These are phyloP conservation scores for Heliconius hortense DNA, from an alignment of 2,888 invertebrate species.

Conservation along the genomic window DNA sequence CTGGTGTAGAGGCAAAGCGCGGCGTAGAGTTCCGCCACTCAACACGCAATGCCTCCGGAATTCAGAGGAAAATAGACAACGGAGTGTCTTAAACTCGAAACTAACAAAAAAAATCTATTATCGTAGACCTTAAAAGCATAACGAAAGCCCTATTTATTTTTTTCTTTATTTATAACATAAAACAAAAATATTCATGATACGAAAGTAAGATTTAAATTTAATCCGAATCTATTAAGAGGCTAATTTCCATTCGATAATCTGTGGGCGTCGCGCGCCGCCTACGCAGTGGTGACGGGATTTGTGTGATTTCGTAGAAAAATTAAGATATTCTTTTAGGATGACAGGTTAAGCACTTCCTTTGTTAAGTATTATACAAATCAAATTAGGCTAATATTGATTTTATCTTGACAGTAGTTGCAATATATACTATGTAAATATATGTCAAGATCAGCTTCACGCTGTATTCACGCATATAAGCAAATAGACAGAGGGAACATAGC, in stretches of 20 bases:
- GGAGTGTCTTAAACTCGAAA: too few relatives aligned
- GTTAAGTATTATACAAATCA: not conserved
- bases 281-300: not conserved
- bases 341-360: conserved; percentile 9
- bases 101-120: not conserved
- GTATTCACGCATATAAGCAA: too few relatives aligned
- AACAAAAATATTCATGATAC: not conserved
- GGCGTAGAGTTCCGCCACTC: too few relatives aligned
- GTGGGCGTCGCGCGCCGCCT: conserved; percentile 16
- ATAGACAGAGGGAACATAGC: too few relatives aligned
- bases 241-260: conserved; percentile 3
- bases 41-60: too few relatives aligned
- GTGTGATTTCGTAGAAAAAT: conserved; percentile 10
- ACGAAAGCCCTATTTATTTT: not conserved
- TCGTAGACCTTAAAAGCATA: not conserved
- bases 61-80: too few relatives aligned
- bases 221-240: conserved; percentile 23
- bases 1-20: too few relatives aligned
- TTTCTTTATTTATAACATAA: conserved; percentile 6
- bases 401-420: not conserved
- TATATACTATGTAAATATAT: not conserved
- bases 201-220: conserved; percentile 8
- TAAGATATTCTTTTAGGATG: conserved; percentile 15
- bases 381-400: not conserved
- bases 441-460: too few relatives aligned